Evolutionary conservation across 2,888 invertebrate genomes (phyloP), one percentile per base, ranked within the genome.

Genomic region (Allophyes oxyacanthae): DNA sequence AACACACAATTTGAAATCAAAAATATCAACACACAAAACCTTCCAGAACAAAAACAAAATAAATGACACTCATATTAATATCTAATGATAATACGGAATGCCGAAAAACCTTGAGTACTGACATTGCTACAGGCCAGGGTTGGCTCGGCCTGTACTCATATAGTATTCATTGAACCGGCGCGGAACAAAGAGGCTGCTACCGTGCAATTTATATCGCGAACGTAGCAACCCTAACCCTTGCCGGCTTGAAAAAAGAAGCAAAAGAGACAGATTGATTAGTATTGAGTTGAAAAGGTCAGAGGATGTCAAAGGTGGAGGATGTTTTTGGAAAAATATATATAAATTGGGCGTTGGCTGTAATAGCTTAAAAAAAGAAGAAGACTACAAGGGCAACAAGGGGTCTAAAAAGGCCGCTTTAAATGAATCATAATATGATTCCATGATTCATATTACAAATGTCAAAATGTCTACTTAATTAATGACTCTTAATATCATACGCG

Each of bases 131-230:
- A 69, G 57, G 61, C 9, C 48, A 69, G 57, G 61, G 43, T 41
- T 62, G 69, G 50, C 62, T 51, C 56, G 44, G 59, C 42, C 64
- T 40, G 36, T 41, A 51, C 72, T 75, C 72, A 77, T 75, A 68
- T 75, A 68, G 68, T 71, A 75, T 75, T 77, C 75, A 75, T 75
- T 77, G 77, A 72, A 55, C 53, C 56, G 54, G 32, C 45, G 63
- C 43, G 42, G 41, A 68, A 77, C 77, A 75, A 75, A 75, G 72
- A 55, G 54, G 33, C 60, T 50, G 62, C 37, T 55, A 57, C 55
- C 52, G 42, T 55, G 64, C 68, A 61, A 64, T 74, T 67, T 76
- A 75, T 71, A 66, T 65, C 57, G 25, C 37, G 42, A 26, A 41
- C 33, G 49, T 32, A 56, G 45, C 41, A 62, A 25, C 59, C 69